Evolutionary conservation across 2,113 vertebrate species (phyloP).

Genomic region (cattle (Bos taurus)): ARS-UCD2.0 NC_037354.1:44690001-44690500

Average conservation of each 20-base stretch:
- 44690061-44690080: neutral
- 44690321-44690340: neutral
- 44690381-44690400: neutral
- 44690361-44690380: neutral
- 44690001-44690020: neutral
- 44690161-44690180: neutral
- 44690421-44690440: neutral
- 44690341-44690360: neutral
- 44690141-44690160: neutral
- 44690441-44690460: neutral
- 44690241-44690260: accelerated
- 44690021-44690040: neutral
- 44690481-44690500: neutral
- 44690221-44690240: neutral
- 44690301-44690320: too few species aligned
- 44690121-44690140: neutral
- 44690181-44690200: neutral
- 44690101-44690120: neutral
- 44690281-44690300: neutral
- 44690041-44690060: neutral
- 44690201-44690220: neutral
- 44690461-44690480: neutral
- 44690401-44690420: neutral
- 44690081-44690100: neutral
- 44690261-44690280: neutral